phyloP scores from a whole-genome alignment of 2,113 vertebrate species.

The Mormyrus lacerda region DNA sequence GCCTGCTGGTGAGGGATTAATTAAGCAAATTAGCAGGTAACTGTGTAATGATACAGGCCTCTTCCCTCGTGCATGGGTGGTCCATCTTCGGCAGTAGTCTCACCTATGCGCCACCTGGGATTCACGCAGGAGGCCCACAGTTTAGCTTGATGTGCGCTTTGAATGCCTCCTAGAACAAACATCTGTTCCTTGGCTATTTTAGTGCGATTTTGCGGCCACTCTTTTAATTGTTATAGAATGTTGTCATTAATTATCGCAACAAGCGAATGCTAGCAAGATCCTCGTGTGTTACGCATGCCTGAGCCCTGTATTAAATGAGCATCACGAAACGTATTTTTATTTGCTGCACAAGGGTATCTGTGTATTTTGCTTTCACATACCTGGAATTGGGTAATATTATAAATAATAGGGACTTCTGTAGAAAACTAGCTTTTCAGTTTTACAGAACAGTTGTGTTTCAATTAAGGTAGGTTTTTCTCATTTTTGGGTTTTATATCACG shows the following conservation, averaged over 20 bases:
- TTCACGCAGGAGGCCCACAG: background rate
- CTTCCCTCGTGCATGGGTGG: background rate
- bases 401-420: background rate
- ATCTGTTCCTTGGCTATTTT: background rate
- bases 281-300: background rate
- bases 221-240: background rate
- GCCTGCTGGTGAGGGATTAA: background rate
- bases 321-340: background rate
- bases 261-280: background rate
- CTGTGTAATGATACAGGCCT: background rate
- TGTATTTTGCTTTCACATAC: background rate
- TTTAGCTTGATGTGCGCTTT: background rate
- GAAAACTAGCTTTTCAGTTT: background rate
- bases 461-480: background rate
- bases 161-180: background rate
- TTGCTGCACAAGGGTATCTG: background rate
- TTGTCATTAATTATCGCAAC: background rate
- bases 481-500: background rate
- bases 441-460: background rate
- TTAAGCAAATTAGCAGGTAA: constrained; percentile 2
- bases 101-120: background rate
- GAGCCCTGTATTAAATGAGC: background rate
- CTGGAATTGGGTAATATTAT: background rate
- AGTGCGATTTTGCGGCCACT: background rate
- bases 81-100: no score